These are phyloP conservation scores for Torymus aiolomorphi DNA, from an alignment of 2,888 invertebrate species.

Conservation along the genomic window DNA sequence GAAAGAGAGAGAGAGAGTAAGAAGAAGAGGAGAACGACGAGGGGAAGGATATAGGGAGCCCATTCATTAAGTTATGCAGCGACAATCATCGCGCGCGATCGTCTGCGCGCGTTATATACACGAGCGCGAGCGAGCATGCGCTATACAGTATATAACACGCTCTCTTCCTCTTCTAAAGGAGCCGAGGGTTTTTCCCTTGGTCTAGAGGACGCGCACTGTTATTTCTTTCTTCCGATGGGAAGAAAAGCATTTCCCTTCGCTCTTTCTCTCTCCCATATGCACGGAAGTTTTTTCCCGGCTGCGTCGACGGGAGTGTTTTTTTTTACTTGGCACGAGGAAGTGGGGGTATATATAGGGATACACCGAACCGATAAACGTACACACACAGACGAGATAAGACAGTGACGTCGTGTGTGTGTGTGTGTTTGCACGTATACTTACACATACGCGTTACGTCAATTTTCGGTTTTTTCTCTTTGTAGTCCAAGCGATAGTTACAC, in stretches of 20 bases:
- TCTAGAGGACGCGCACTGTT: too few species aligned
- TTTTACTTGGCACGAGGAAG: not conserved
- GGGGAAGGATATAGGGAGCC: conserved; percentile 52
- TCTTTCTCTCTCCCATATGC: too few species aligned
- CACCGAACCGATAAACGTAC: not conserved
- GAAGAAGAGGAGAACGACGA: conserved; percentile 17
- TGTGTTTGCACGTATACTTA: not conserved
- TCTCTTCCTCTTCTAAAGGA: too few species aligned
- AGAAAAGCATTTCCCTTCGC: too few species aligned
- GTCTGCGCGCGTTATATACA: conserved; percentile 28
- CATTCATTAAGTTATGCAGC: conserved; percentile 58
- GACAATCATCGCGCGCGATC: conserved; percentile 54
- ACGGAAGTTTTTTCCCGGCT: not conserved
- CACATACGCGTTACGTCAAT: conserved; percentile 12
- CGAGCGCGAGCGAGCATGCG: conserved; percentile 29
- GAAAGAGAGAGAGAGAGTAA: conserved; percentile 32
- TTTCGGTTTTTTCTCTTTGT: conserved; percentile 11
- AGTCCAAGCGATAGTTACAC: not conserved
- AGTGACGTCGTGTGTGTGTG: not conserved
- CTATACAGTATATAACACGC: not conserved
- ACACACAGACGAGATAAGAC: not conserved
- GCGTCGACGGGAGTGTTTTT: not conserved
- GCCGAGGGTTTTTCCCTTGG: too few species aligned
- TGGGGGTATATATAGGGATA: not conserved
- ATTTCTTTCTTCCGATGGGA: too few species aligned